Base-by-base conservation (phyloP, 1,140 invertebrate species). In the Conus betulinus region DNA sequence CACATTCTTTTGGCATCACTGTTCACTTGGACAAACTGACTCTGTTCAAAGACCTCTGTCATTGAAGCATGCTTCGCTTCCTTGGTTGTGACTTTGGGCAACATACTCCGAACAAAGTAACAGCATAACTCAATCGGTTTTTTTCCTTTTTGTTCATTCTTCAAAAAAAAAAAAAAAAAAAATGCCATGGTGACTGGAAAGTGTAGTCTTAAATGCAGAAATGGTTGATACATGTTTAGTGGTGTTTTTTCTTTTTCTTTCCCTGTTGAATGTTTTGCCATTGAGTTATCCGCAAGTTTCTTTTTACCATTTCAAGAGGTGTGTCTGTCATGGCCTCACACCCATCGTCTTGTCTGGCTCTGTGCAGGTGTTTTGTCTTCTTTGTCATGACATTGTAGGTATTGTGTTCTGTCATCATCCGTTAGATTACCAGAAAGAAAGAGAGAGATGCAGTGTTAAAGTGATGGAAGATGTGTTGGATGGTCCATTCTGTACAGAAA, bases 401-500 rank as follows among this genome's bases (percentile, higher is more conserved):
- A 23, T 1, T 71, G 57, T 71, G 67, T 71, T 71, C 20, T 71
- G 7, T 60, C 57, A 60, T 60, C 57, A 15, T 60, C 57, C 8
- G 57, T 8, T 15, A 60, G 57, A 60, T 15, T 60, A 39, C 57
- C 57, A 60, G 57, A 71, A 23, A 71, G 67, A 79, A 79, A 79
- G 27, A 20, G 10, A 79, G 78, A 52, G 78, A 78, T 51, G 78
- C 78, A 51, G 27, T 79, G 10, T 8, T 25, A 39, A 39, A 52
- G 27, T 71, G 13, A 71, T 71, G 20, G 23, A 71, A 13, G 15
- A 71, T 81, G 39, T 81, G 27, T 84, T 84, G 82, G 81, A 84
- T 84, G 57, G 52, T 84, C 55, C 79, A 53, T 81, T 60, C 57
- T 84, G 82, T 84, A 63, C 82, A 84, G 57, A 63, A 84, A 84